Percentiles rank a stretch among this genome's conserved stretches.
These are phyloP conservation scores for Montipora foliosa DNA, from an alignment of 64 coral and sea anemone genomes.

Conservation along the genomic window DNA sequence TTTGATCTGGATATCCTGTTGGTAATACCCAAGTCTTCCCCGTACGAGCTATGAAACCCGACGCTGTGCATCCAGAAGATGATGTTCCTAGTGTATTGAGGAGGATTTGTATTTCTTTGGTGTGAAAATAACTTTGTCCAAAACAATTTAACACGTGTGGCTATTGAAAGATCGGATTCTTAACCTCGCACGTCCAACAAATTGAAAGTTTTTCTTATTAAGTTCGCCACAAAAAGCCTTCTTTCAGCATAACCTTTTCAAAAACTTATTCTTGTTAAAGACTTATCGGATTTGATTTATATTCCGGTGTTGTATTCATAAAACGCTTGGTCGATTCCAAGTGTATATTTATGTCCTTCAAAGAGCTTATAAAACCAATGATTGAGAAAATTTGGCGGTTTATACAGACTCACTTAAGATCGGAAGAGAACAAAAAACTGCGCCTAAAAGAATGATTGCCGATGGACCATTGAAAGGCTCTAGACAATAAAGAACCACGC, in stretches of 20 bases:
- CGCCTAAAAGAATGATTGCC: slow-evolving; percentile 12
- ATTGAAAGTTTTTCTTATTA: slow-evolving; percentile 15
- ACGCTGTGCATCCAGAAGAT: too few species aligned
- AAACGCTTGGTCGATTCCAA: slow-evolving; percentile 22
- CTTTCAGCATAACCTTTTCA: slow-evolving; percentile 13
- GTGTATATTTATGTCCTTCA: slow-evolving; percentile 32
- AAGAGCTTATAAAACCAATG: slow-evolving; percentile 16
- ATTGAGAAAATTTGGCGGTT: slow-evolving; percentile 48
- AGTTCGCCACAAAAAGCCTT: background rate
- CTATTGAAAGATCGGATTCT: background rate
- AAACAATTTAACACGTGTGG: slow-evolving; percentile 43
- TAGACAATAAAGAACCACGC: slow-evolving; percentile 30
- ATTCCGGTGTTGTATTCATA: slow-evolving; percentile 2
- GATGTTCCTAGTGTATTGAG: too few species aligned
- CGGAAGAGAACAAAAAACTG: slow-evolving; percentile 7
- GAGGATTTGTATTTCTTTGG: background rate
- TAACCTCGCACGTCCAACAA: background rate
- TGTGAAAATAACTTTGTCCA: slow-evolving; percentile 34
- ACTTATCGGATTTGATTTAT: background rate
- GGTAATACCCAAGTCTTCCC: too few species aligned
- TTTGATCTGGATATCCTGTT: too few species aligned
- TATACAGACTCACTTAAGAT: slow-evolving; percentile 34
- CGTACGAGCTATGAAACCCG: too few species aligned
- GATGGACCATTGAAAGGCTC: slow-evolving; percentile 3
- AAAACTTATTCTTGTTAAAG: background rate